Percentiles rank a stretch among this genome's conserved stretches.
Conservation (phyloP, 2,113 vertebrate genomes). For the Laticauda colubrina region DNA sequence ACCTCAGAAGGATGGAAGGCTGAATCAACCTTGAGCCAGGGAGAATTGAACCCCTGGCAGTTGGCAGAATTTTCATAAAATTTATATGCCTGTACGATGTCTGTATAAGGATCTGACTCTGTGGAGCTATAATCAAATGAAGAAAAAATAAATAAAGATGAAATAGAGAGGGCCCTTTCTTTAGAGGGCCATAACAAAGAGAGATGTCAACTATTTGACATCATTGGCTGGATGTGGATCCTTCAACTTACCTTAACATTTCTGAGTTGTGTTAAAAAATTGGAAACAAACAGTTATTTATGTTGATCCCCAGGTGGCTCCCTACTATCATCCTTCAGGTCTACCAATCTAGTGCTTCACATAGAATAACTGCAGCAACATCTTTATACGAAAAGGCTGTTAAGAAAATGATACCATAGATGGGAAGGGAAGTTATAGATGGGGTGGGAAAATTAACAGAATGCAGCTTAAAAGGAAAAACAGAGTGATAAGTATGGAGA, state of each 20-base stretch:
- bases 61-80: no score
- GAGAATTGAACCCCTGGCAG: no score
- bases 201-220: neutral
- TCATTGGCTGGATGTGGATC: neutral
- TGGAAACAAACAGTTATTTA: neutral
- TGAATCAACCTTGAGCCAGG: no score
- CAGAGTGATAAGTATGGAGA: neutral
- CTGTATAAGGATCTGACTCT: neutral
- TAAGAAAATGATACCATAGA: constrained; percentile 30
- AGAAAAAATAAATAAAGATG: neutral
- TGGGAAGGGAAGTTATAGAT: neutral
- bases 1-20: no score
- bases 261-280: neutral
- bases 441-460: neutral
- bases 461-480: neutral
- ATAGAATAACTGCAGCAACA: neutral
- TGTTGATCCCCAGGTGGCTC: neutral
- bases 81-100: no score
- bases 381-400: constrained; percentile 30
- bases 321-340: neutral
- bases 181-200: neutral
- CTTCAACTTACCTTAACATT: neutral
- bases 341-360: neutral
- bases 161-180: neutral
- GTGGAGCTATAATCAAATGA: neutral